Base-by-base conservation (phyloP, 2,113 vertebrate species). In the Symphodus melops region DNA sequence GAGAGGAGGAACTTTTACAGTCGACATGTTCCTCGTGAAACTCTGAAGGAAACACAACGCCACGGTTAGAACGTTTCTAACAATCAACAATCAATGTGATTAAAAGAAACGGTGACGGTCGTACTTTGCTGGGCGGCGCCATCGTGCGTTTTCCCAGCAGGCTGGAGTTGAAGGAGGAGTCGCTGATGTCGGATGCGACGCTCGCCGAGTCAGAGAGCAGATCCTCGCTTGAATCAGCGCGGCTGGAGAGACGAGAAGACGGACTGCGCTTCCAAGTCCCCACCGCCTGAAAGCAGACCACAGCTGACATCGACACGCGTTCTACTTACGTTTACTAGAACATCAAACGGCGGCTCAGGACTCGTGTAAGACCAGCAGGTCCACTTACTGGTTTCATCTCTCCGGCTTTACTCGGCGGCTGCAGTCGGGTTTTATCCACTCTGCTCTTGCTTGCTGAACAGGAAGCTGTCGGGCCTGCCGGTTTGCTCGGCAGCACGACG, bases 91-190 rank as follows among this genome's bases (percentile, higher is more conserved):
- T 33, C 39, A 41, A 11, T 41, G 3, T 41, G 39, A 41, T 41
- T 1, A 41, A 10, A 41, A 9, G 2, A 10, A 41, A 41, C 8
- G 11, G 9, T 8, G 37, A 39, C 37, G 1, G 9, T 41, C 39
- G 2, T 90, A 98, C 97, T 96, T 97, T 97, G 66, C 37, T 91
- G 21, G 92, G 90, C 9, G 80, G 79, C 4, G 91, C 90, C 64
- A 95, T 79, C 0, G 46, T 16, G 21, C 85, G 94, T 83, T 93
- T 95, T 0, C 23, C 86, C 12, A 73, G 54, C 25, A 87, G 77
- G 59, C 91, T 92, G 71, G 83, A 92, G 79, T 93, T 93, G 33
- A 93, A 72, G 0, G 91, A 94, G 25, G 88, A 89, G 75, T 95
- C 93, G 9, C 90, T 93, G 13, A 87, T 57, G 68, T 94, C 95